Evolutionary conservation across 2,113 vertebrate genomes (phyloP), one percentile per base, ranked within the genome.

Genomic region (Barnardius zonarius): DNA sequence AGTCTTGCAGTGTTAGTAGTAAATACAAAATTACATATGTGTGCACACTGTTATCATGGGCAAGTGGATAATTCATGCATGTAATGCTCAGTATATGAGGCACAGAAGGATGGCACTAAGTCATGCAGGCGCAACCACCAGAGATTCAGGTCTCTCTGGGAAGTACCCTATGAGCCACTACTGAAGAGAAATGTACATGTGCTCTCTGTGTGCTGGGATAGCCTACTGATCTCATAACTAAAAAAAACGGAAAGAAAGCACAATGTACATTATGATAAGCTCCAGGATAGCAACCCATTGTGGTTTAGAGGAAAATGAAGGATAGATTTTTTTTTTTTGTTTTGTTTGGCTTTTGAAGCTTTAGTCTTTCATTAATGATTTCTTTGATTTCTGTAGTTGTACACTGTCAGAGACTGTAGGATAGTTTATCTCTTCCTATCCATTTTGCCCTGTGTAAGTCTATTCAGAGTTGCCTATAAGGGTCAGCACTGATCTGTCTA

Each of bases 361-460:
- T 81, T 88, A 44, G 67, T 76, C 54, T 25, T 84, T 82, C 51
- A 44, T 74, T 90, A 84, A 64, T 63, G n/a, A 69, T 81, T 93
- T 86, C 22, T 31, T 83, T 75, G 39, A 52, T 86, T 88, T 86
- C n/a, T 87, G 35, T 43, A 41, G 37, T 49, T 69, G 43, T 81
- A 5, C 1, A 2, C 28, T 89, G 51, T 88, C 63, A 80, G 64
- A 70, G 39, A 48, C 48, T 48, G 20, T 70, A 49, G 48, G 51
- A 76, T 25, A 83, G 41, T 49, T 79, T 66, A 19, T 85, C 57
- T 93, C 22, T 48, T 93, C 11, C 69, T 88, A 61, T 37, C 55
- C 16, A 4, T 96, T 96, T 72, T 96, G 48, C 37, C 54, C 28
- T 31, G 54, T 4, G 0, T 66, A 92, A 69, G 52, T 84, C 57